Percentiles rank a stretch among this genome's conserved stretches.
Conservation (phyloP, 37 sponge, comb jelly and placozoan species). For the Hexactinellida sp. region DNA sequence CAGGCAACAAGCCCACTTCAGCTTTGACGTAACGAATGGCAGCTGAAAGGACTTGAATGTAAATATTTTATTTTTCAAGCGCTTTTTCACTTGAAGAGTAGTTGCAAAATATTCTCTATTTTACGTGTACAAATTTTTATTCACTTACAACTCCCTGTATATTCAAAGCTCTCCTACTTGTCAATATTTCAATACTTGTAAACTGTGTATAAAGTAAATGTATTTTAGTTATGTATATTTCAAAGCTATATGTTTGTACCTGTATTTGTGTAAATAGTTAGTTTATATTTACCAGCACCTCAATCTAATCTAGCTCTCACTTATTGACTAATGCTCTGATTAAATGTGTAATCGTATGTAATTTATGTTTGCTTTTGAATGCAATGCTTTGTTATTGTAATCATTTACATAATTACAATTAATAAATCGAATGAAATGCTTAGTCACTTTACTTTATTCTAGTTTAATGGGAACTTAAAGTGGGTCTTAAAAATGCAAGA, state of each 20-base stretch:
- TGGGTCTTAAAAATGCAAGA: too few relatives aligned
- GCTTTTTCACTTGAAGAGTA: conserved; percentile 13
- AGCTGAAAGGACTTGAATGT: conserved; percentile 9
- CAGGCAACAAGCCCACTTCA: conserved; percentile 7
- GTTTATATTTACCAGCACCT: not conserved
- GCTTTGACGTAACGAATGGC: not conserved
- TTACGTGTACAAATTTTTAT: conserved; percentile 15
- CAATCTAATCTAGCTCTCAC: conserved; percentile 5
- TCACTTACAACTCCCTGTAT: conserved; percentile 11
- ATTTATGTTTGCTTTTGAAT: conserved; percentile 17
- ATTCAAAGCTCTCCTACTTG: not conserved
- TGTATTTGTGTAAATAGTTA: not conserved
- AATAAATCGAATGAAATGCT: conserved; percentile 11
- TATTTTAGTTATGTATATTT: not conserved
- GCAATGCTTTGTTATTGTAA: conserved; percentile 12
- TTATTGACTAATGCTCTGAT: not conserved
- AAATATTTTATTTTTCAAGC: conserved; percentile 16
- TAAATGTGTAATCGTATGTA: not conserved
- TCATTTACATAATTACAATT: not conserved
- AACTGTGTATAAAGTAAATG: not conserved
- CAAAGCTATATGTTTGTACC: not conserved
- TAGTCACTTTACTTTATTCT: too few relatives aligned
- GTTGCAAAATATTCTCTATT: conserved; percentile 16
- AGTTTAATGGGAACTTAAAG: too few relatives aligned
- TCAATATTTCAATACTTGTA: not conserved